A percentile compares a stretch with the other conserved stretches of the same genome.
Evolutionary conservation across 2,113 vertebrate species (phyloP).

Genomic region (Trematocara nigrifrons): DNA sequence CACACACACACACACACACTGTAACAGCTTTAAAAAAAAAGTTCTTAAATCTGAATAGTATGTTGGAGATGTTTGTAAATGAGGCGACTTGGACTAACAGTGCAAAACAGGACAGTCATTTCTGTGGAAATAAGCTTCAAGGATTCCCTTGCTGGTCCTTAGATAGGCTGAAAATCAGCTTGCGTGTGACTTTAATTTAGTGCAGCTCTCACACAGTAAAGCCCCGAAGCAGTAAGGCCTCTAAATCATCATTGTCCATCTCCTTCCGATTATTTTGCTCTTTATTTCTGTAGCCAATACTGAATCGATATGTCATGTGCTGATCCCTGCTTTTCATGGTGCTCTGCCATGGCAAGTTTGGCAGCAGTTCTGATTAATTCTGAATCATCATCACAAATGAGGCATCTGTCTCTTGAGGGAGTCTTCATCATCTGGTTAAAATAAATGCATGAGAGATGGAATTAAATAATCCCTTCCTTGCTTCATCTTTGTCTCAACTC

Average conservation of each 20-base stretch:
- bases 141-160: conserved; percentile 3
- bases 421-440: conserved; percentile 67
- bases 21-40: background rate
- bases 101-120: background rate
- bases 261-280: conserved; percentile 26
- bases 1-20: background rate
- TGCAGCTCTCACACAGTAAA: conserved; percentile 27
- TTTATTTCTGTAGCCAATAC: conserved; percentile 26
- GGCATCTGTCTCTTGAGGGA: conserved; percentile 49
- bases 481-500: conserved; percentile 24
- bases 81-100: background rate
- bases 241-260: conserved; percentile 30
- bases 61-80: background rate
- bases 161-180: background rate
- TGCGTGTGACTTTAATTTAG: conserved; percentile 38
- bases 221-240: background rate
- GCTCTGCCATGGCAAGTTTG: conserved; percentile 24
- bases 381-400: conserved; percentile 63
- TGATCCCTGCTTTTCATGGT: conserved; percentile 28
- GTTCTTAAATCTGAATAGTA: background rate
- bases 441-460: conserved; percentile 55
- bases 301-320: conserved; percentile 50
- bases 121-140: background rate
- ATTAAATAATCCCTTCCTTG: conserved; percentile 49
- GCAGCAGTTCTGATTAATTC: conserved; percentile 53